Evolutionary conservation across 2,113 vertebrate genomes (phyloP).

Genomic region (Alethe castanea): DNA sequence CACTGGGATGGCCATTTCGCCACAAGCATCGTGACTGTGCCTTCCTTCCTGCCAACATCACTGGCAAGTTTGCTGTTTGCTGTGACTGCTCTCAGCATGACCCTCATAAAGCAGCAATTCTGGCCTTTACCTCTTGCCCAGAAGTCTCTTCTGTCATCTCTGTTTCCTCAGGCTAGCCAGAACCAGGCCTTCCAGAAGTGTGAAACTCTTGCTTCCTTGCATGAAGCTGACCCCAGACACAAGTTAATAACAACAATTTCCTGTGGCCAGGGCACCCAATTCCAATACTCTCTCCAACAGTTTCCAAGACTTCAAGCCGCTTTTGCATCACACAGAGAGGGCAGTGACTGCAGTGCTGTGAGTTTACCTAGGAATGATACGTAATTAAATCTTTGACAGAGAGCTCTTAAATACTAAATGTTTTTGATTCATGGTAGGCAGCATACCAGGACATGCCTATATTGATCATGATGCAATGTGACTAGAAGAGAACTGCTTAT

Average conservation of each 20-base stretch:
- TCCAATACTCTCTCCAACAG: background rate
- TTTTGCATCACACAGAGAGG: background rate
- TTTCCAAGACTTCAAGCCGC: background rate
- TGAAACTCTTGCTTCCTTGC: background rate
- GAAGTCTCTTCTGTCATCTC: background rate
- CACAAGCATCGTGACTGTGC: accelerated
- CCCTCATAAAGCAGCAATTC: background rate
- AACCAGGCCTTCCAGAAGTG: background rate
- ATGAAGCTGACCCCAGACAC: background rate
- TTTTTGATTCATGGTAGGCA: background rate
- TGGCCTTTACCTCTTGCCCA: background rate
- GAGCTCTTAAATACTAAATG: background rate
- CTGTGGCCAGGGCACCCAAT: background rate
- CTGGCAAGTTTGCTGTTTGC: background rate
- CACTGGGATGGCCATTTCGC: background rate
- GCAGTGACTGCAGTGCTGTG: background rate
- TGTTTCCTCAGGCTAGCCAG: background rate
- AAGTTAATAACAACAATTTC: background rate
- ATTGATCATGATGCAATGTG: background rate
- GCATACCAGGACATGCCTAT: background rate
- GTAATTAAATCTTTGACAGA: background rate
- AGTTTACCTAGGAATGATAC: background rate
- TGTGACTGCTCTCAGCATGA: background rate
- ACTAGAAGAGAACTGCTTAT: background rate
- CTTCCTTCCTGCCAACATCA: background rate